Conservation (phyloP, 2,113 vertebrate genomes). For the Pongo pygmaeus region DNA sequence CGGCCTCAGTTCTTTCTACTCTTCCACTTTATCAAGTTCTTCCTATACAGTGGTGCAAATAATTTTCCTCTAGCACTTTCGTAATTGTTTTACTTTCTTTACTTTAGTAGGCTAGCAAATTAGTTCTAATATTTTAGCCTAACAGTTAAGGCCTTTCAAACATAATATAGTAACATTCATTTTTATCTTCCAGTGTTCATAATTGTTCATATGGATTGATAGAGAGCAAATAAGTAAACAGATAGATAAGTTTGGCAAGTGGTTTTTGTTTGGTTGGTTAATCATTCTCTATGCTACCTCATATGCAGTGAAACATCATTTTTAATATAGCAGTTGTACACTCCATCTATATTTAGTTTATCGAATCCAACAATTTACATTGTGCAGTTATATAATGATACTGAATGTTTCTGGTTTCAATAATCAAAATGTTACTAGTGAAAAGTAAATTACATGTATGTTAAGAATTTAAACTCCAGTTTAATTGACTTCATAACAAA, state of each 20-base stretch:
- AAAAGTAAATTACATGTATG: neutral
- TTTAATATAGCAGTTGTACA: neutral
- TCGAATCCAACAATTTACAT: neutral
- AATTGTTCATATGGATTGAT: neutral
- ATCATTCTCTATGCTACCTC: neutral
- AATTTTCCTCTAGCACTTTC: neutral
- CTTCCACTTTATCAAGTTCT: neutral
- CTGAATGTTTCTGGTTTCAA: neutral
- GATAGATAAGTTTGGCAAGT: too few species aligned
- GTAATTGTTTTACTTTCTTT: neutral
- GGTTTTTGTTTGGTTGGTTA: neutral
- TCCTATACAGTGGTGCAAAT: neutral
- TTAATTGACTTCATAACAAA: constrained; percentile 18
- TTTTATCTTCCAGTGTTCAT: neutral
- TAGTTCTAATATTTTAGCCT: neutral
- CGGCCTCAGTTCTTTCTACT: neutral
- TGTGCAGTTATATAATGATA: neutral
- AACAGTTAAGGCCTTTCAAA: neutral
- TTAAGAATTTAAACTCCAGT: constrained; percentile 41
- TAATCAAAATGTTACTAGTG: neutral
- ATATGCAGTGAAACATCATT: neutral
- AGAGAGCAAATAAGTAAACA: neutral
- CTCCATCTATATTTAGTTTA: neutral
- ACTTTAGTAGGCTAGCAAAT: neutral
- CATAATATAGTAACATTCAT: neutral